These are phyloP conservation scores for Panthera leo DNA, from an alignment of 2,113 vertebrate species.

Conservation along the genomic window DNA sequence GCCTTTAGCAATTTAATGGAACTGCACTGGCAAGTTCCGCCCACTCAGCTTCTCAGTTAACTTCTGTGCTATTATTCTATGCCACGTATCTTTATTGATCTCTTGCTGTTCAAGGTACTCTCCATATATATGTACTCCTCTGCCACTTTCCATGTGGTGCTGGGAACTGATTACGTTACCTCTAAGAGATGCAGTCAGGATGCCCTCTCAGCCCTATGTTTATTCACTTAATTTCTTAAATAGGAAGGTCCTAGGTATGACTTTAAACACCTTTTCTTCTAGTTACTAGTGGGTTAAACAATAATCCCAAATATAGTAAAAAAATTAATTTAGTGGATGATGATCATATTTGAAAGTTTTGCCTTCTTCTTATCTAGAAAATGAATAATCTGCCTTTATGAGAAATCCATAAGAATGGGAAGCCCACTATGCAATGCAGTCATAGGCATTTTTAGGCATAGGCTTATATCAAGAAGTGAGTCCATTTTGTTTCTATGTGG, in stretches of 20 bases:
- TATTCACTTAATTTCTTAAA: background rate
- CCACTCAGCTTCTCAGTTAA: background rate
- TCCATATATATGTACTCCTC: background rate
- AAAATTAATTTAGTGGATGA: background rate
- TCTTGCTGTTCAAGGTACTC: background rate
- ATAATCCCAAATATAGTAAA: background rate
- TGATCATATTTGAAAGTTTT: background rate
- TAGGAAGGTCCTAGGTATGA: background rate
- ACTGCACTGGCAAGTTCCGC: background rate
- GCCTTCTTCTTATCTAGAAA: background rate
- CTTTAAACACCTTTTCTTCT: background rate
- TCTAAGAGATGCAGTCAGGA: background rate
- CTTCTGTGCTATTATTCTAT: background rate
- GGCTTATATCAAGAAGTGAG: background rate
- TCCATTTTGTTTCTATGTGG: background rate
- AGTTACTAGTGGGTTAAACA: background rate
- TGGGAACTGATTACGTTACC: background rate
- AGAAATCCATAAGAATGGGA: background rate
- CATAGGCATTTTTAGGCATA: background rate
- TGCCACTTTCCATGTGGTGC: background rate
- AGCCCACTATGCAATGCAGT: background rate
- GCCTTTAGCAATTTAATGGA: background rate
- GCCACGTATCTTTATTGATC: background rate
- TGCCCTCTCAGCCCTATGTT: background rate
- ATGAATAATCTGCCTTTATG: background rate